Evolutionary conservation across 2,797 vertebrate genomes (phyloP).

Genomic region (Pogonophryne albipinna): DNA sequence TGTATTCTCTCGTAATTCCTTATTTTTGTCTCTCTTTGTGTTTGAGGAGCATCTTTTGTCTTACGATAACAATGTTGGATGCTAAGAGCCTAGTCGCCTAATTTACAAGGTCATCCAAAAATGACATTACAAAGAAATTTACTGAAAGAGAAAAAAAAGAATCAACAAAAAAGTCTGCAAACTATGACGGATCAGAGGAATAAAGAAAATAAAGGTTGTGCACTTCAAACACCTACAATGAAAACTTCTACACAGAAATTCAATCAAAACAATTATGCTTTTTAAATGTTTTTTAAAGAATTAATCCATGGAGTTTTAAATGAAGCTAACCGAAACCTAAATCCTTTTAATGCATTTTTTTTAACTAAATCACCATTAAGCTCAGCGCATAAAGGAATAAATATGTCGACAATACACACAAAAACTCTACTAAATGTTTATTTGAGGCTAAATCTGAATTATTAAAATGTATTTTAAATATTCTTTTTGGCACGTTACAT

Average conservation of each 20-base stretch:
- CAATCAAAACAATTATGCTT: slow-evolving; percentile 5
- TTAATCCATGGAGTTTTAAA: not conserved
- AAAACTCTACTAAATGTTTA: not conserved
- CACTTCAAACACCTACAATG: slow-evolving; percentile 14
- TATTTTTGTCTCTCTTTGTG: not conserved
- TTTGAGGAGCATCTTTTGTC: slow-evolving; percentile 19
- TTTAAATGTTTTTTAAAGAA: too few species aligned
- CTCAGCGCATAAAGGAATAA: not conserved
- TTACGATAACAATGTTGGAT: not conserved
- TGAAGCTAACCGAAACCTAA: not conserved
- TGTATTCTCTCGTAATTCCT: slow-evolving; percentile 2
- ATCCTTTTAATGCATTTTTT: not conserved
- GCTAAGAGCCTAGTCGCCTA: too few species aligned
- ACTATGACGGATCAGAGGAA: not conserved
- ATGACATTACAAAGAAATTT: not conserved
- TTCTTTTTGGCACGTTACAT: not conserved
- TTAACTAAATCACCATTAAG: not conserved
- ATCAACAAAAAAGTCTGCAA: not conserved
- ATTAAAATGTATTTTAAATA: slow-evolving; percentile 11
- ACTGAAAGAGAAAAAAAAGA: not conserved
- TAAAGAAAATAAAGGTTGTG: slow-evolving; percentile 5
- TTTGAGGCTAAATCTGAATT: slow-evolving; percentile 12
- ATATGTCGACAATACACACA: not conserved
- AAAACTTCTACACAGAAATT: slow-evolving; percentile 23
- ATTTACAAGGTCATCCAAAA: too few species aligned